phyloP scores from a whole-genome alignment of 2,888 invertebrate species.

The Eucera pruinosa region DNA sequence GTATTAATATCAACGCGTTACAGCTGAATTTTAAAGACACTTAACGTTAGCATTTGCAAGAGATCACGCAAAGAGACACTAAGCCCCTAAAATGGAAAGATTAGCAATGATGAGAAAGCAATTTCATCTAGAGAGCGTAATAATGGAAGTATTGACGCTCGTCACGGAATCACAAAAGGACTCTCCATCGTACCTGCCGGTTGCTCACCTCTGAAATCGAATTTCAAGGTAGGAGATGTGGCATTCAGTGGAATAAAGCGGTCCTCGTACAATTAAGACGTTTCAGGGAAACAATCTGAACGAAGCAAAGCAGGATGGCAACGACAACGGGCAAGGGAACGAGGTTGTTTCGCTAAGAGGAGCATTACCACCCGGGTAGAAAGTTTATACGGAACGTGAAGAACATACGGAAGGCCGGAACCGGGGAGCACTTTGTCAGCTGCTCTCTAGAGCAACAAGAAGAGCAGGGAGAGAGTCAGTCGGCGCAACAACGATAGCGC shows the following conservation, averaged over 20 bases:
- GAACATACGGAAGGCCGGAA: conserved; percentile 62
- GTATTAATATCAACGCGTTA: background rate
- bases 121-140: background rate
- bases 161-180: background rate
- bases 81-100: background rate
- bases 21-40: background rate
- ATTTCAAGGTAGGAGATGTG: conserved; percentile 1
- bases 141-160: background rate
- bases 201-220: conserved; percentile 21
- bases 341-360: conserved; percentile 64
- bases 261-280: conserved; percentile 49
- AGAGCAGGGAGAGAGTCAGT: conserved; percentile 31
- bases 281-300: conserved; percentile 46
- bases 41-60: no score
- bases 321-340: conserved; percentile 43
- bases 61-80: background rate
- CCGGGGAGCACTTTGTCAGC: conserved; percentile 58
- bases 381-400: conserved; percentile 66
- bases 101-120: background rate
- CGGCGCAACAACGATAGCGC: conserved; percentile 52
- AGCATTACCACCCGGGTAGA: conserved; percentile 62
- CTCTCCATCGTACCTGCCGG: background rate
- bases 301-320: conserved; percentile 7
- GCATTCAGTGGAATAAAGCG: background rate
- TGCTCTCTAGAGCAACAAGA: conserved; percentile 28